Percentiles rank a stretch among this genome's conserved stretches.
phyloP scores from a whole-genome alignment of 2,797 vertebrate genomes.

The Amphiprion clarkii region DNA sequence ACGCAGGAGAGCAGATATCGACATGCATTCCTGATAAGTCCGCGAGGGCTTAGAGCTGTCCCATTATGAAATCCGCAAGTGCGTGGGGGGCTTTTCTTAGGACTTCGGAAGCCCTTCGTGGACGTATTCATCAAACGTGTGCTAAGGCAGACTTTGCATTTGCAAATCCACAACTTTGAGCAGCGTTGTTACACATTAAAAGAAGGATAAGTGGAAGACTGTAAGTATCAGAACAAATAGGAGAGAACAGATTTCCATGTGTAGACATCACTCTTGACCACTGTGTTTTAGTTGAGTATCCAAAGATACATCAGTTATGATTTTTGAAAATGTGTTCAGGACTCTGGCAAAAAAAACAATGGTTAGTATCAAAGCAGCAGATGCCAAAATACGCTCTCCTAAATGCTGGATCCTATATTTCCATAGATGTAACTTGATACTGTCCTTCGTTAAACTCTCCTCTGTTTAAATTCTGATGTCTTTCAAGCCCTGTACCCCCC shows the following conservation, averaged over 20 bases:
- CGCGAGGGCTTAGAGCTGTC: conserved; percentile 24
- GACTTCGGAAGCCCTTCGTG: conserved; percentile 18
- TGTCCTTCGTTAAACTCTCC: not conserved
- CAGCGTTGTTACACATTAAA: conserved; percentile 7
- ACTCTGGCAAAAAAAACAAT: not conserved
- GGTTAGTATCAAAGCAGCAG: not conserved
- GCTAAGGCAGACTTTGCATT: conserved; percentile 3
- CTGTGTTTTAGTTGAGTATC: not conserved
- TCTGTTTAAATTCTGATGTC: not conserved
- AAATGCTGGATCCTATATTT: not conserved
- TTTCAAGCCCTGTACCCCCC: not conserved
- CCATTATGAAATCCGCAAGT: conserved; percentile 48
- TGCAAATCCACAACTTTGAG: conserved; percentile 13
- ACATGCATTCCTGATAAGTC: conserved; percentile 48
- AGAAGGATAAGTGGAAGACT: not conserved
- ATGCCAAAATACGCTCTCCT: not conserved
- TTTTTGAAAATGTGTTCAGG: too few species aligned
- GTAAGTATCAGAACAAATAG: not conserved
- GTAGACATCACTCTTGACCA: not conserved
- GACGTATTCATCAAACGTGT: conserved; percentile 6
- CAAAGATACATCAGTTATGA: not conserved
- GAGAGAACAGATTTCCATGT: not conserved
- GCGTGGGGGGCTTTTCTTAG: conserved; percentile 15
- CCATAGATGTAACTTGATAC: not conserved
- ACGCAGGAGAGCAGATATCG: conserved; percentile 17